These are phyloP conservation scores for Littorina saxatilis DNA, from an alignment of 1,140 invertebrate species.

Conservation along the genomic window DNA sequence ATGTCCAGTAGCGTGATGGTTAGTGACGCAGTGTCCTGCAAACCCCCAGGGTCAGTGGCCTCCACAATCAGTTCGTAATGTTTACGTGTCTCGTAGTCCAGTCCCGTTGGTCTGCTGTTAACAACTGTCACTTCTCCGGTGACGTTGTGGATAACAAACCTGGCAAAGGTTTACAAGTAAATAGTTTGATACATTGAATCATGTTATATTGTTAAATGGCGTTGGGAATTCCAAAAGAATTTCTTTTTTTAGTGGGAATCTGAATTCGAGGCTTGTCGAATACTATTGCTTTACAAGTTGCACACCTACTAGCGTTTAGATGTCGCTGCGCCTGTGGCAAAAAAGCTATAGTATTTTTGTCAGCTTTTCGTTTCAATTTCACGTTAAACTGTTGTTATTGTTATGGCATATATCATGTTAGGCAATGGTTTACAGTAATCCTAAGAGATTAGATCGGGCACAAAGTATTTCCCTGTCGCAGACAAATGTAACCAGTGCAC, in stretches of 20 bases:
- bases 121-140: conserved; percentile 36
- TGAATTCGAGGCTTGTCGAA: background rate
- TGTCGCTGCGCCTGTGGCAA: no score
- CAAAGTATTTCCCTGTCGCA: no score
- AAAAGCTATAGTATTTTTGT: no score
- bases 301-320: conserved; percentile 23
- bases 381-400: no score
- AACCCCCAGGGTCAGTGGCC: conserved; percentile 88
- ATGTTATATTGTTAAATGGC: background rate
- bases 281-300: background rate
- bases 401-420: no score
- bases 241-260: background rate
- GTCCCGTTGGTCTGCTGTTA: conserved; percentile 51
- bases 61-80: conserved; percentile 93
- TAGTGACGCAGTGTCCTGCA: conserved; percentile 40
- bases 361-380: no score
- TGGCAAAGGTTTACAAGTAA: no score
- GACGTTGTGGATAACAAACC: conserved; percentile 30
- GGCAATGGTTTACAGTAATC: no score
- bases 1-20: conserved; percentile 42
- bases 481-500: no score
- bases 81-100: conserved; percentile 90
- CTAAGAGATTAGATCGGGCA: no score
- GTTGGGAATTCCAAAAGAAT: background rate
- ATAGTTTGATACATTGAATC: conserved; percentile 4